A percentile compares a stretch with the other conserved stretches of the same genome.
These are phyloP conservation scores for Conopomorpha cramerella DNA, from an alignment of 1,140 invertebrate genomes.

Conservation along the genomic window DNA sequence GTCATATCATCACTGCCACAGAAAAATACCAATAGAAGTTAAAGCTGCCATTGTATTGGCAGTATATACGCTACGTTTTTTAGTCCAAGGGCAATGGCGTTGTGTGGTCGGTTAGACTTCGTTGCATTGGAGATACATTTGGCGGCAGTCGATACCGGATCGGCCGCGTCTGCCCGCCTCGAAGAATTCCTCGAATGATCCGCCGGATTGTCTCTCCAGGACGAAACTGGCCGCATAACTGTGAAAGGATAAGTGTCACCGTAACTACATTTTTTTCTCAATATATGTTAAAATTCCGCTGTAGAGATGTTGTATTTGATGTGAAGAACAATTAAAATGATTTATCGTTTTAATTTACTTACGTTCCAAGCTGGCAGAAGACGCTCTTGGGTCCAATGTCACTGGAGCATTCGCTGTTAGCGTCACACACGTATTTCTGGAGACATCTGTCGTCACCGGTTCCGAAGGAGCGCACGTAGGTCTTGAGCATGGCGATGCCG, in stretches of 20 bases:
- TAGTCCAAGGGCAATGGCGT: neutral
- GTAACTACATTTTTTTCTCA: too few species aligned
- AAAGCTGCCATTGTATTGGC: too few species aligned
- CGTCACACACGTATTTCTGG: conserved; percentile 84
- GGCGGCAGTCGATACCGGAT: conserved; percentile 80
- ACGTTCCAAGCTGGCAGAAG: conserved; percentile 93
- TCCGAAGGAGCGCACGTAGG: conserved; percentile 82
- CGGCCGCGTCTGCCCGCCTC: conserved; percentile 83
- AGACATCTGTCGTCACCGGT: conserved; percentile 80
- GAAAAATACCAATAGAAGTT: neutral
- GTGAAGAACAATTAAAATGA: too few species aligned
- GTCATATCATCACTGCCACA: neutral
- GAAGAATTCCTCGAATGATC: conserved; percentile 79
- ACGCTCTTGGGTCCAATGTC: conserved; percentile 83
- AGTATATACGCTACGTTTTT: too few species aligned
- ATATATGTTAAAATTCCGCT: too few species aligned
- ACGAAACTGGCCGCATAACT: conserved; percentile 87
- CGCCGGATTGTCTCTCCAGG: conserved; percentile 73
- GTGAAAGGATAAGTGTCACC: too few species aligned
- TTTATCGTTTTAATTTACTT: too few species aligned
- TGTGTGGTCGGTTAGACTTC: conserved; percentile 68
- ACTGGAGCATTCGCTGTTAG: conserved; percentile 82
- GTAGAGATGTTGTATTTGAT: too few species aligned
- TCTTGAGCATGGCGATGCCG: conserved; percentile 84
- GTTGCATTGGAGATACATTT: conserved; percentile 83